These are phyloP conservation scores for Pempheris klunzingeri DNA, from an alignment of 2,797 vertebrate genomes.

Conservation along the genomic window DNA sequence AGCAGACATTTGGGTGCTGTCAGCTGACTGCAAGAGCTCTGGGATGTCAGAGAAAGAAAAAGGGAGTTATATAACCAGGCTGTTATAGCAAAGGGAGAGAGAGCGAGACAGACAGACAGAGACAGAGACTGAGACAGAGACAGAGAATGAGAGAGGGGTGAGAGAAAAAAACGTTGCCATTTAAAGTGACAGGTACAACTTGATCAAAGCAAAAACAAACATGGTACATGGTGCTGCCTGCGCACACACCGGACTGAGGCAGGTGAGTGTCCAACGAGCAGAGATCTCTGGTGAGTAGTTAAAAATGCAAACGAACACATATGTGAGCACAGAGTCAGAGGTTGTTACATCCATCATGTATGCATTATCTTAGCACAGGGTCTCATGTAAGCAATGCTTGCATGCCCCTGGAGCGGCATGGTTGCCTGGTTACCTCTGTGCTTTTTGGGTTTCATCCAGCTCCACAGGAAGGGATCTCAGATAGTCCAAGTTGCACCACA, in stretches of 20 bases:
- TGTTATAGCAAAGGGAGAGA: conserved; percentile 71
- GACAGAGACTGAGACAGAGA: conserved; percentile 56
- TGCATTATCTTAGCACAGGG: conserved; percentile 53
- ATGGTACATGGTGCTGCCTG: conserved; percentile 37
- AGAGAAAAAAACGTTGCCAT: conserved; percentile 50
- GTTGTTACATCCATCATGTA: conserved; percentile 62
- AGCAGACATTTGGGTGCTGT: conserved; percentile 82
- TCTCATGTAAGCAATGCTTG: conserved; percentile 50
- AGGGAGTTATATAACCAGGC: conserved; percentile 83
- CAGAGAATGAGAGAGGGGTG: conserved; percentile 61
- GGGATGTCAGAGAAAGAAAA: conserved; percentile 80
- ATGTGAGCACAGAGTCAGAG: conserved; percentile 66
- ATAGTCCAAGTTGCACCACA: conserved; percentile 34
- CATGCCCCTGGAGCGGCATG: conserved; percentile 35
- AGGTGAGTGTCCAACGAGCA: conserved; percentile 54
- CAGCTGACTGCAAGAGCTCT: conserved; percentile 83
- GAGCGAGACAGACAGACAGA: conserved; percentile 54
- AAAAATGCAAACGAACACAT: conserved; percentile 49
- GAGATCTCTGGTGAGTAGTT: conserved; percentile 42
- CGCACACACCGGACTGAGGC: conserved; percentile 44
- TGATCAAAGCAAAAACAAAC: conserved; percentile 67
- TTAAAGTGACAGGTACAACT: conserved; percentile 77
- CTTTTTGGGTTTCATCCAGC: conserved; percentile 58
- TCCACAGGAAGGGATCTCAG: conserved; percentile 45
- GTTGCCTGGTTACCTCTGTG: conserved; percentile 50